Evolutionary conservation across 2,888 invertebrate species (phyloP).

Genomic region (Dorcus parallelipipedus): DNA sequence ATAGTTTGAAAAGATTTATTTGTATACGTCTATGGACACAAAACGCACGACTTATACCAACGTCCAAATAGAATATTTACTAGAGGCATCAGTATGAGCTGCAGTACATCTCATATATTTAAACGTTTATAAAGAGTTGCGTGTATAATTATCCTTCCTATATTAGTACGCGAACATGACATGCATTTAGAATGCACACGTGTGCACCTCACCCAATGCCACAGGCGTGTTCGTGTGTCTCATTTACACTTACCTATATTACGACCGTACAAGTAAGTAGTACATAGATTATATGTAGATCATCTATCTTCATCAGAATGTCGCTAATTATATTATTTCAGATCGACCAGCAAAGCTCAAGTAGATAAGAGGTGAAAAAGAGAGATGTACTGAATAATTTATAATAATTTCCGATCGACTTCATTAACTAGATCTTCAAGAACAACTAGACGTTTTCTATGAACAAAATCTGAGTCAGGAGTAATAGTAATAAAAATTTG

Average conservation of each 20-base stretch:
- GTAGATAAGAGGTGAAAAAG: conserved; percentile 28
- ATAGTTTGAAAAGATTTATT: no score
- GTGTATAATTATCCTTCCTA: conserved; percentile 1
- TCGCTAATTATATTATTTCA: conserved; percentile 14
- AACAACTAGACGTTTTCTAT: no score
- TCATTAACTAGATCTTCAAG: neutral
- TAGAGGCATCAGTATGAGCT: no score
- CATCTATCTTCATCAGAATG: neutral
- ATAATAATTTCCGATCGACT: conserved; percentile 24
- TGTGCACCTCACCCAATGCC: conserved; percentile 29
- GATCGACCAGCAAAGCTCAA: conserved; percentile 23
- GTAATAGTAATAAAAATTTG: no score
- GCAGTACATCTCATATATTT: neutral
- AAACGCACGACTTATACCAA: no score
- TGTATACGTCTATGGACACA: no score
- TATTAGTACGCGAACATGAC: conserved; percentile 18
- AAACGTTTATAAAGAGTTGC: conserved; percentile 1
- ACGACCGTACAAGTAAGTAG: conserved; percentile 22
- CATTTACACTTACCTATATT: conserved; percentile 28
- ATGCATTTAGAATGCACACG: conserved; percentile 30
- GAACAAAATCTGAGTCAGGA: no score
- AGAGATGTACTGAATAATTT: conserved; percentile 28
- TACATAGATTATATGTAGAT: conserved; percentile 18
- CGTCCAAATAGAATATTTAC: no score
- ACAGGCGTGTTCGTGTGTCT: conserved; percentile 31